These are phyloP conservation scores for Atopsyche davidsoni DNA, from an alignment of 1,140 invertebrate genomes.

Conservation along the genomic window DNA sequence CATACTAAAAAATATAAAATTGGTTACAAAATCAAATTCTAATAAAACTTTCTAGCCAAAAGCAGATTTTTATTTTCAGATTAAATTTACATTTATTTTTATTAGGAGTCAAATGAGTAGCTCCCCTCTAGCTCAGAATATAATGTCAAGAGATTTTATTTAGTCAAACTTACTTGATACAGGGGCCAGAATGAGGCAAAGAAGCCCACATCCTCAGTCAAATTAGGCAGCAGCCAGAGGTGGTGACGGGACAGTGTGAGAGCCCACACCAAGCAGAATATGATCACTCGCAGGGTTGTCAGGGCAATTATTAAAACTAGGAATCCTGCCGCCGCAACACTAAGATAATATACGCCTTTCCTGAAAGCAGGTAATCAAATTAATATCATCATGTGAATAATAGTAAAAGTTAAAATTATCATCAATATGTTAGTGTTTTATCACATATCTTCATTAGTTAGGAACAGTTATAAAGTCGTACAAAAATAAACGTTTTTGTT, in stretches of 20 bases:
- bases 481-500: too few species aligned
- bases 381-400: slow-evolving; percentile 13
- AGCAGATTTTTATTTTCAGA: too few species aligned
- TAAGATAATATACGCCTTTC: slow-evolving; percentile 94
- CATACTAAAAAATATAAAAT: slow-evolving; percentile 53
- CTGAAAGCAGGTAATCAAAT: too few species aligned
- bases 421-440: neutral
- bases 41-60: neutral
- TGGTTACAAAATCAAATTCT: neutral
- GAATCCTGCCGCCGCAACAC: slow-evolving; percentile 88
- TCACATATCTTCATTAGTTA: neutral
- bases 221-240: slow-evolving; percentile 95
- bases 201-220: slow-evolving; percentile 98
- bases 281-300: slow-evolving; percentile 79
- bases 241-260: slow-evolving; percentile 86
- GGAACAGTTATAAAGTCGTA: neutral
- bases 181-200: slow-evolving; percentile 98
- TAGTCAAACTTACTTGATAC: slow-evolving; percentile 76
- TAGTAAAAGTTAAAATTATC: slow-evolving; percentile 11
- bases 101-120: too few species aligned
- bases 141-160: too few species aligned
- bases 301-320: slow-evolving; percentile 88
- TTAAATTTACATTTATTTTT: slow-evolving; percentile 13
- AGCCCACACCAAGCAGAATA: slow-evolving; percentile 90
- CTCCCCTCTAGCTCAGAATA: too few species aligned